phyloP scores from a whole-genome alignment of 2,888 invertebrate species.

The Drosophila mimica region DNA sequence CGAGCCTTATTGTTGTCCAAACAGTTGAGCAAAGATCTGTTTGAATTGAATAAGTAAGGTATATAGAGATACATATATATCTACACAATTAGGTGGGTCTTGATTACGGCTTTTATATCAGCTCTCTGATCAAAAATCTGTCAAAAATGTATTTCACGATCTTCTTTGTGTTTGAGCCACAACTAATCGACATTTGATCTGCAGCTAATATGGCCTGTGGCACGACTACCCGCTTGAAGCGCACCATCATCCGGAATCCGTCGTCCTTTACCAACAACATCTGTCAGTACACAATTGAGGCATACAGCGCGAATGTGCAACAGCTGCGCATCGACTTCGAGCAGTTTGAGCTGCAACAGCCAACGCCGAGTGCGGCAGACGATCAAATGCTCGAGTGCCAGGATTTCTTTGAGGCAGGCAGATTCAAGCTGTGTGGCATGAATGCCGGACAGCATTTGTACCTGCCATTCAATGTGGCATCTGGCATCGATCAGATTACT shows the following conservation, averaged over 20 bases:
- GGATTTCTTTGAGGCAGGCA: constrained; percentile 78
- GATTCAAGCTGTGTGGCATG: constrained; percentile 86
- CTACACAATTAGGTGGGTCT: background rate
- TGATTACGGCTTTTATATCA: background rate
- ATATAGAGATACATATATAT: background rate
- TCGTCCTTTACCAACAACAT: constrained; percentile 43
- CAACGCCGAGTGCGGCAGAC: constrained; percentile 41
- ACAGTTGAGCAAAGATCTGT: background rate
- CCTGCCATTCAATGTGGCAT: constrained; percentile 80
- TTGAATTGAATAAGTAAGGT: background rate
- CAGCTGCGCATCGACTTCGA: constrained; percentile 83
- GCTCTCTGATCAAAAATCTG: background rate
- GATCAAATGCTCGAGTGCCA: constrained; percentile 60
- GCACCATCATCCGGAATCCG: constrained; percentile 82
- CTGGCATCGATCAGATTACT: constrained; percentile 81
- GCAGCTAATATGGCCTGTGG: constrained; percentile 82
- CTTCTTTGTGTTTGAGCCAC: background rate
- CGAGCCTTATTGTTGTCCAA: background rate
- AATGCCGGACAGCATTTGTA: constrained; percentile 87
- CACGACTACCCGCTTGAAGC: constrained; percentile 76
- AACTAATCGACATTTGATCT: background rate
- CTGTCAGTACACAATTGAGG: constrained; percentile 81
- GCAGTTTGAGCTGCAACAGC: constrained; percentile 77
- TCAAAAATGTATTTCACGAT: background rate
- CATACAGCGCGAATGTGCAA: constrained; percentile 81